phyloP scores from a whole-genome alignment of 2,888 invertebrate species.

The Eupithecia insigniata region DNA sequence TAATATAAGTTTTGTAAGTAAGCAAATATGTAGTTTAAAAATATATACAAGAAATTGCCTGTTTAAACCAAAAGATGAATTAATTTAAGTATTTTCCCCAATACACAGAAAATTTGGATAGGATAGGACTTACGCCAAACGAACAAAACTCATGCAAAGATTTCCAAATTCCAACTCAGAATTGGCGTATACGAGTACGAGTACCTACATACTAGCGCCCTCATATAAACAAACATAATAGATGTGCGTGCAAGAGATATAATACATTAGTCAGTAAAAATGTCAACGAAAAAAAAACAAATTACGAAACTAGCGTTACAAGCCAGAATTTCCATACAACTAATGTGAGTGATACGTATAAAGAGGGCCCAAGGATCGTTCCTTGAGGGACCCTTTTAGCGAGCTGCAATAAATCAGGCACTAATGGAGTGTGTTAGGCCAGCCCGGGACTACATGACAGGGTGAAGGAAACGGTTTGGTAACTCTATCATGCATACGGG shows the following conservation, averaged over 20 bases:
- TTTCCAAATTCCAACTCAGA: neutral
- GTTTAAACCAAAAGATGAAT: neutral
- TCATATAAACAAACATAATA: neutral
- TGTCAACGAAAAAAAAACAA: constrained; percentile 48
- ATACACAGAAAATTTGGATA: neutral
- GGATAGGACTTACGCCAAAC: neutral
- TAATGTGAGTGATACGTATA: constrained; percentile 75
- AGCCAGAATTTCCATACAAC: constrained; percentile 69
- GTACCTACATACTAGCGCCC: neutral
- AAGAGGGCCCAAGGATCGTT: constrained; percentile 69
- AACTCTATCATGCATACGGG: constrained; percentile 12
- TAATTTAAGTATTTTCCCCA: neutral
- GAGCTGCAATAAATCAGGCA: constrained; percentile 77
- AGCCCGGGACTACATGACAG: constrained; percentile 52
- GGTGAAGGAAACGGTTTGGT: constrained; percentile 10
- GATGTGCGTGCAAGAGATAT: neutral
- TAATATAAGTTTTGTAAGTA: neutral
- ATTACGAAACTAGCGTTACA: constrained; percentile 65
- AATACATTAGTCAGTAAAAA: constrained; percentile 25
- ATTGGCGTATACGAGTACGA: neutral
- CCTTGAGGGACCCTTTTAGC: constrained; percentile 80
- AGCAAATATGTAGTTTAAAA: too few relatives aligned
- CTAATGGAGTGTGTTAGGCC: constrained; percentile 77
- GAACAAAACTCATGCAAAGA: neutral
- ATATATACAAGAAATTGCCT: too few relatives aligned